Conservation (phyloP, 64 coral and sea anemone species). For the Actinia tenebrosa region DNA sequence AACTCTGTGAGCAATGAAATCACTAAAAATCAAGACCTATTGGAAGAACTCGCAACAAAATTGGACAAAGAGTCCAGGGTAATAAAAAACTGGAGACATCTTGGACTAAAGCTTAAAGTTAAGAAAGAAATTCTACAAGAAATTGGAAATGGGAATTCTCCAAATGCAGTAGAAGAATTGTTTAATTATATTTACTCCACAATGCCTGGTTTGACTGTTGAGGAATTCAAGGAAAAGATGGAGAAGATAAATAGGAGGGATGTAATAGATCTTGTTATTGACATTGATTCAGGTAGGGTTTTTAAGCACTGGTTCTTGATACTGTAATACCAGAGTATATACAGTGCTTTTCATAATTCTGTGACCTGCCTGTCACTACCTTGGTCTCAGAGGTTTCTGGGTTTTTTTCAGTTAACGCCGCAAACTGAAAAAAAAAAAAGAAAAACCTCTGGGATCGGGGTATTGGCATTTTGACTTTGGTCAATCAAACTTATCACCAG, state of each 20-base stretch:
- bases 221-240: background rate
- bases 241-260: background rate
- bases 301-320: background rate
- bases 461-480: too few species aligned
- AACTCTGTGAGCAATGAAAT: background rate
- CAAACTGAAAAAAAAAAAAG: too few species aligned
- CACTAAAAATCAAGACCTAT: background rate
- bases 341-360: too few species aligned
- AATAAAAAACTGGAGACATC: background rate
- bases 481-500: too few species aligned
- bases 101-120: background rate
- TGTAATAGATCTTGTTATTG: background rate
- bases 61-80: constrained; percentile 1
- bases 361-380: too few species aligned
- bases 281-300: background rate
- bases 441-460: too few species aligned
- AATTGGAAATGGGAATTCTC: constrained; percentile 7
- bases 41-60: background rate
- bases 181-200: background rate
- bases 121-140: background rate
- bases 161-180: background rate
- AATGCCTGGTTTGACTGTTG: background rate
- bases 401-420: too few species aligned
- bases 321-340: too few species aligned
- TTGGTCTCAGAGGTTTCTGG: too few species aligned